Evolutionary conservation across 2,888 invertebrate genomes (phyloP).

Genomic region (Lamellibrachia satsuma): DNA sequence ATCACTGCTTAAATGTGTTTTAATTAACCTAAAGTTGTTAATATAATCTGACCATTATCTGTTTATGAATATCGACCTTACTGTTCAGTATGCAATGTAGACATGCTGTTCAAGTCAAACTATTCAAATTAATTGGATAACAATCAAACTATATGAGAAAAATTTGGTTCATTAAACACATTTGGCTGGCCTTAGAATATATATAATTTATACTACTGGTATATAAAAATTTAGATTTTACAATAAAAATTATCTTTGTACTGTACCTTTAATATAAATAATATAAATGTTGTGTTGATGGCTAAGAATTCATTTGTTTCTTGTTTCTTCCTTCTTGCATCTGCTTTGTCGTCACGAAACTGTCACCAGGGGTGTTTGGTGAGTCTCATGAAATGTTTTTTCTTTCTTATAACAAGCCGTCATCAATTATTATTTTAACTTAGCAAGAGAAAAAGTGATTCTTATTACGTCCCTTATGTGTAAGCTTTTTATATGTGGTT

Average conservation of each 20-base stretch:
- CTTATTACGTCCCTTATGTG: not conserved
- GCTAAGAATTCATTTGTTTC: not conserved
- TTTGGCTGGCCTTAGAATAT: no score
- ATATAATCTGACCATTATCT: no score
- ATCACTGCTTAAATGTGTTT: no score
- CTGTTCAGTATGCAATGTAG: no score
- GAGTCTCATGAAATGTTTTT: not conserved
- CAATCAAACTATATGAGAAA: no score
- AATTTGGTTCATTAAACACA: no score
- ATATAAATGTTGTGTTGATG: not conserved
- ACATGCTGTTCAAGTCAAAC: no score
- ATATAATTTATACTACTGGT: no score
- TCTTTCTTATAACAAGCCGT: not conserved
- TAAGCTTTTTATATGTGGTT: not conserved
- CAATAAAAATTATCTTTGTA: not conserved
- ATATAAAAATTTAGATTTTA: no score
- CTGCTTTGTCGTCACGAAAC: not conserved
- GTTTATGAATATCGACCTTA: no score
- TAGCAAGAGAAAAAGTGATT: not conserved
- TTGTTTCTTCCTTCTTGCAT: not conserved
- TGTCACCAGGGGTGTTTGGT: constrained; percentile 13
- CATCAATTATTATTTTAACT: not conserved
- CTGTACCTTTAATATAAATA: not conserved
- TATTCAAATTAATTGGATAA: no score
- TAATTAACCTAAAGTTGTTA: no score